Evolutionary conservation across 2,113 vertebrate species (phyloP).

Genomic region (Hyla sarda): DNA sequence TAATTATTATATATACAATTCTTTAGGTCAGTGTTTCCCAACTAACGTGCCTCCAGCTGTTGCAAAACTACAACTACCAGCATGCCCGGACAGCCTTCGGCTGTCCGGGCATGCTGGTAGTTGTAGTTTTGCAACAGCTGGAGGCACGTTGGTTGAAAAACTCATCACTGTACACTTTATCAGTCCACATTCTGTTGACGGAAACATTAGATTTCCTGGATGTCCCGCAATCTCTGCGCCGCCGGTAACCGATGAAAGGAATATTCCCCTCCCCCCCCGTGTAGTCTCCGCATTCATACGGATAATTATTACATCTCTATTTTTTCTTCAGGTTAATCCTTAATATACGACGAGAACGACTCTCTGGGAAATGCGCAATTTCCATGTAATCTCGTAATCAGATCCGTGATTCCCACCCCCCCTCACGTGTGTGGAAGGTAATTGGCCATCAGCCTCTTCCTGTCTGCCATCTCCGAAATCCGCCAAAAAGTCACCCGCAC

Average conservation of each 20-base stretch:
- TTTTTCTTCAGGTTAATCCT: not conserved
- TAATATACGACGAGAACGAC: not conserved
- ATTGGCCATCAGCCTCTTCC: conserved; percentile 4
- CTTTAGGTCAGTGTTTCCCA: too few relatives aligned
- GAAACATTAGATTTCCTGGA: too few relatives aligned
- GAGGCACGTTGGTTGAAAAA: too few relatives aligned
- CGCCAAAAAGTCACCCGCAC: not conserved
- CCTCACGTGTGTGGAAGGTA: not conserved
- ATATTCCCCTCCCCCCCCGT: not conserved
- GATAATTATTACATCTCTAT: not conserved
- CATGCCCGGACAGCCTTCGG: too few relatives aligned
- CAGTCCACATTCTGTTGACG: not conserved
- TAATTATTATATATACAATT: too few relatives aligned
- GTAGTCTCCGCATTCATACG: not conserved
- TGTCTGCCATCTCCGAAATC: not conserved
- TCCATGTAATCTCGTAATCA: conserved; percentile 22
- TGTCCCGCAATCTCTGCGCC: not conserved
- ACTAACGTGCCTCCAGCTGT: too few relatives aligned
- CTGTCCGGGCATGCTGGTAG: too few relatives aligned
- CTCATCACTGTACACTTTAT: too few relatives aligned
- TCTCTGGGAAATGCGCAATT: conserved; percentile 11
- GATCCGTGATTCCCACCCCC: not conserved
- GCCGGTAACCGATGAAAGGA: not conserved
- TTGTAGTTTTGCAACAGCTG: too few relatives aligned
- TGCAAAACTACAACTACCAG: too few relatives aligned